phyloP scores from a whole-genome alignment of 2,888 invertebrate genomes.

The Diabrotica balteata region DNA sequence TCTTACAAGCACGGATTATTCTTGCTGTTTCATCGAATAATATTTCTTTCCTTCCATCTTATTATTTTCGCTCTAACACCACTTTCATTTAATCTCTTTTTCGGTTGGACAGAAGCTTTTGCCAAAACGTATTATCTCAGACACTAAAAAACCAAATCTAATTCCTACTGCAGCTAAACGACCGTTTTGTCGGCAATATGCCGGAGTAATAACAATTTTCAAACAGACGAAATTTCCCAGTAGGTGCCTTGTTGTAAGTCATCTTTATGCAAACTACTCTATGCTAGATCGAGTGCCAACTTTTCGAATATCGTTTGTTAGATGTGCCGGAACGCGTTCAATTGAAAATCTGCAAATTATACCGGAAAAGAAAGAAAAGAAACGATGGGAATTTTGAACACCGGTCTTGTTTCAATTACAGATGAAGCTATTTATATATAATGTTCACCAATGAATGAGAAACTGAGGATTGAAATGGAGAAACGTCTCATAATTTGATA shows the following conservation, averaged over 20 bases:
- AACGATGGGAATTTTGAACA: too few relatives aligned
- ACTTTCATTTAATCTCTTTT: slow-evolving; percentile 4
- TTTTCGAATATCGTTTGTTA: slow-evolving; percentile 22
- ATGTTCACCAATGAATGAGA: too few relatives aligned
- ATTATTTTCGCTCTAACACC: too few relatives aligned
- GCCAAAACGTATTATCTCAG: slow-evolving; percentile 8
- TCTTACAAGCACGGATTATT: too few relatives aligned
- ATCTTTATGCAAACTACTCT: slow-evolving; percentile 32
- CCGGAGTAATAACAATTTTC: slow-evolving; percentile 22
- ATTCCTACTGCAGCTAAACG: slow-evolving; percentile 17
- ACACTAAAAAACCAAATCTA: slow-evolving; percentile 12
- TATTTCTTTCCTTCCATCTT: too few relatives aligned
- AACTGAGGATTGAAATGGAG: too few relatives aligned
- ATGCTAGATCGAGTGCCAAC: slow-evolving; percentile 14
- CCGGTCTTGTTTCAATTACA: too few relatives aligned
- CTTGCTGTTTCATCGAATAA: too few relatives aligned
- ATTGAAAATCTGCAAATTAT: too few relatives aligned
- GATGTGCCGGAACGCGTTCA: not conserved
- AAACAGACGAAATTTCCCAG: slow-evolving; percentile 8
- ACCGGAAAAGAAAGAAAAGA: too few relatives aligned
- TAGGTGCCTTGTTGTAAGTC: slow-evolving; percentile 21
- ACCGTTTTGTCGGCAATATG: slow-evolving; percentile 17
- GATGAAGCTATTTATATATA: too few relatives aligned
- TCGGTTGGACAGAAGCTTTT: slow-evolving; percentile 7
- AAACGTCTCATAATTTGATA: too few relatives aligned